These are phyloP conservation scores for Morphnarchus princeps DNA, from an alignment of 2,113 vertebrate genomes.

Conservation along the genomic window DNA sequence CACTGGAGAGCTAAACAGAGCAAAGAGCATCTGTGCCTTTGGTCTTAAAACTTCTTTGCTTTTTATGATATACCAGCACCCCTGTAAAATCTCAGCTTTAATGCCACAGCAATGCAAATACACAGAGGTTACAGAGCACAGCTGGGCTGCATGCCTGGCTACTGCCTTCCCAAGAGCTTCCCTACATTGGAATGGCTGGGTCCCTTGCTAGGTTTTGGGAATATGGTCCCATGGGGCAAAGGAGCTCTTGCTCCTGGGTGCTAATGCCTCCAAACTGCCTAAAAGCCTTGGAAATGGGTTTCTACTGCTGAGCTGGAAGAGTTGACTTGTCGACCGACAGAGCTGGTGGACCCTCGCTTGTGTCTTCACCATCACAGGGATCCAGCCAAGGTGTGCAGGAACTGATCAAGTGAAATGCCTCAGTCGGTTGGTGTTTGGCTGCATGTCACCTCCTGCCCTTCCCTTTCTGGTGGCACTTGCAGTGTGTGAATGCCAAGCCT, in stretches of 20 bases:
- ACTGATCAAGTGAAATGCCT: no score
- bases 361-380: neutral
- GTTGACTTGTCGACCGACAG: neutral
- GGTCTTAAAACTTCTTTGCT: neutral
- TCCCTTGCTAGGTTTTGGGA: neutral
- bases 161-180: neutral
- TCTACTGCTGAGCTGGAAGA: neutral
- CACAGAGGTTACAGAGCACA: neutral
- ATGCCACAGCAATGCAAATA: neutral
- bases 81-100: neutral
- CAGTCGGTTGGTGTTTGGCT: accelerated
- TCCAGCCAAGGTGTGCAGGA: neutral
- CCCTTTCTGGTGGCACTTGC: accelerated
- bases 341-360: neutral
- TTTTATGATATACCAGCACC: neutral
- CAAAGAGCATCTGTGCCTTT: neutral
- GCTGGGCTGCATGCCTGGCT: neutral
- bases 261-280: neutral
- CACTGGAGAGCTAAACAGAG: neutral
- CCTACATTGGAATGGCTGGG: accelerated
- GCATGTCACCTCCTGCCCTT: neutral
- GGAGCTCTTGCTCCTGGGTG: neutral
- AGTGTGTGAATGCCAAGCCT: neutral
- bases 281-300: neutral
- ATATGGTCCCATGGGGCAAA: neutral